These are phyloP conservation scores for Archivesica marissinica DNA, from an alignment of 1,140 invertebrate genomes.

Conservation along the genomic window DNA sequence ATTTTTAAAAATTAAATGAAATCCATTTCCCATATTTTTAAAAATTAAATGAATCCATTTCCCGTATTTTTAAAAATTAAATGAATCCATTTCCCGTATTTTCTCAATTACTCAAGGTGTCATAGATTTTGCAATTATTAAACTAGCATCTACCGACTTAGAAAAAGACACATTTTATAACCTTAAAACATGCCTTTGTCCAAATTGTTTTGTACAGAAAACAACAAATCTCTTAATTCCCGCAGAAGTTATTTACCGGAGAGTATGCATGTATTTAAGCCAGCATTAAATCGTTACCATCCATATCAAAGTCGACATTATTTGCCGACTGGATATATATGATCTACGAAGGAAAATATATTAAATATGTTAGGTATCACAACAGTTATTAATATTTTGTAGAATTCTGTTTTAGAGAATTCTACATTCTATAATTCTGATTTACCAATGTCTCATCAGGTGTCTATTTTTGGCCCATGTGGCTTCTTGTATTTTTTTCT, in stretches of 20 bases:
- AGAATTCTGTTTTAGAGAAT: slow-evolving; percentile 5
- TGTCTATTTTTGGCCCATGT: slow-evolving; percentile 44
- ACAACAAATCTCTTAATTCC: background rate
- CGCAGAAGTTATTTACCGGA: slow-evolving; percentile 1
- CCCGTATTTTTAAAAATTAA: too few relatives aligned
- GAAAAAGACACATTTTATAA: background rate
- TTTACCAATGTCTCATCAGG: background rate
- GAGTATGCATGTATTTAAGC: background rate
- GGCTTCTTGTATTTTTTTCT: slow-evolving; percentile 4
- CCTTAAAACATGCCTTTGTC: background rate
- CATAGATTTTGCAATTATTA: too few relatives aligned
- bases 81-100: too few relatives aligned
- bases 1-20: too few relatives aligned
- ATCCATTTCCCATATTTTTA: too few relatives aligned
- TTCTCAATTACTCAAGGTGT: too few relatives aligned
- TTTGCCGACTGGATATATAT: slow-evolving; percentile 22
- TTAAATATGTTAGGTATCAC: slow-evolving; percentile 22
- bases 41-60: too few relatives aligned
- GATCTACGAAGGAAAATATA: slow-evolving; percentile 23
- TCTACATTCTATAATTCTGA: background rate
- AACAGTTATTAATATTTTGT: background rate
- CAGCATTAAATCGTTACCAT: slow-evolving; percentile 5
- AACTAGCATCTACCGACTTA: background rate
- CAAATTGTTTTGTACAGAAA: background rate
- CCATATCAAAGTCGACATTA: slow-evolving; percentile 19